Evolutionary conservation across 2,888 invertebrate species (phyloP).

Genomic region (Exocentrus adspersus): DNA sequence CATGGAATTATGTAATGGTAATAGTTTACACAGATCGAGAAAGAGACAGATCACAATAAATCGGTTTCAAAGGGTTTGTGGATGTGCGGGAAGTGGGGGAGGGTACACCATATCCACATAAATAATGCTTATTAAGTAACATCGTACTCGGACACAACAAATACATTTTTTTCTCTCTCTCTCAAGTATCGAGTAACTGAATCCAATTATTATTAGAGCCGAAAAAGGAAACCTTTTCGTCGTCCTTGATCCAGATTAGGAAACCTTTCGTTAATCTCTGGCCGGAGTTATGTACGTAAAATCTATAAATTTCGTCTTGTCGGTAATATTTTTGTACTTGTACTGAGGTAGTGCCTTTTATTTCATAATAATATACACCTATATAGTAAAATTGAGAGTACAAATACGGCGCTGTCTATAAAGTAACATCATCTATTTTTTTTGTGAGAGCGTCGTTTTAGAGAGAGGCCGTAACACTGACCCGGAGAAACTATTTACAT

Average conservation of each 20-base stretch:
- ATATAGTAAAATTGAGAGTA: conserved; percentile 4
- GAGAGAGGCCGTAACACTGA: not conserved
- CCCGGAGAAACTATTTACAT: conserved; percentile 16
- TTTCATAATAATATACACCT: not conserved
- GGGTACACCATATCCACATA: conserved; percentile 29
- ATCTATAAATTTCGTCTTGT: conserved; percentile 34
- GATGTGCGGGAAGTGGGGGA: too few species aligned
- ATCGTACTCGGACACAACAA: conserved; percentile 35
- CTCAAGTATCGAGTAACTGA: conserved; percentile 40
- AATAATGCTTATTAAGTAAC: too few species aligned
- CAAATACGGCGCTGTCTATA: too few species aligned
- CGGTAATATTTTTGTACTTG: conserved; percentile 52
- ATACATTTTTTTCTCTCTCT: too few species aligned
- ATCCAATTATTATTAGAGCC: conserved; percentile 39
- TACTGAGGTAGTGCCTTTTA: conserved; percentile 49
- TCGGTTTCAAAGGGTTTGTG: conserved; percentile 48
- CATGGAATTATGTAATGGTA: conserved; percentile 49
- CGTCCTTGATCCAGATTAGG: conserved; percentile 42
- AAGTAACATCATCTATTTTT: too few species aligned
- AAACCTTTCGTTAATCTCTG: conserved; percentile 47
- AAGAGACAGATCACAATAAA: conserved; percentile 57
- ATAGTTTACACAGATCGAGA: conserved; percentile 50
- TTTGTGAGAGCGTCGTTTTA: too few species aligned
- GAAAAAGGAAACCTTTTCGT: conserved; percentile 45
- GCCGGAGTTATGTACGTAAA: conserved; percentile 47